Base-by-base conservation (phyloP, 1,140 invertebrate species). In the Schlechtendalia chinensis region DNA sequence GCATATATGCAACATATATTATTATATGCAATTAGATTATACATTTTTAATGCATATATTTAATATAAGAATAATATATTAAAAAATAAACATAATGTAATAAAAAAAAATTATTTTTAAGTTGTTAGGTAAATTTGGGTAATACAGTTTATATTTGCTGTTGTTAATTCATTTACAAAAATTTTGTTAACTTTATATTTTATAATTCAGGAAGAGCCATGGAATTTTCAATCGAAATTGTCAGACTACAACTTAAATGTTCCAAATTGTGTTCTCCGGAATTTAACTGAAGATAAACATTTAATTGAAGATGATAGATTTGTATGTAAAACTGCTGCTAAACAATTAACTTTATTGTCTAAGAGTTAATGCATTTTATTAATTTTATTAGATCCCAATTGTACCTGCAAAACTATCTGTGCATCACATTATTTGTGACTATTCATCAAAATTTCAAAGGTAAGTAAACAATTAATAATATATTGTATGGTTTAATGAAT, bases 251-350 rank as follows among this genome's bases (percentile, higher is more conserved):
- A 72, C 0, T 19, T 72, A 1, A 11, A n/a, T 1, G 16, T 72
- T 27, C 69, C 69, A 5, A 19, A 4, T 16, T 29, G 17, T n/a
- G 17, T 53, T 72, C 8, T 12, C 1, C 4, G 11, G 19, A 29
- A 29, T 54, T 54, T 72, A 29, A 54, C 50, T 6, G 17, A 54
- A 54, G 69, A 72, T n/a, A 72, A 72, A 72, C 69, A 72, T 54
- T 54, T 54, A 19, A 17, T 72, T 32, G 69, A 54, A 29, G 69
- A 72, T 17, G 50, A 72, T 29, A 47, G 69, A 17, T 72, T 29
- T 54, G 69, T 72, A 54, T n/a, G 47, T 72, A 6, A 29, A 69
- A 69, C 5, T 50, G 22, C 19, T 22, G 16, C 16, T 50, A 50
- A 17, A 10, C 22, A 24, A 69, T 69, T 50, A 69, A 1, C 3